Evolutionary conservation across 2,888 invertebrate genomes (phyloP).

Genomic region (Serripes groenlandicus): DNA sequence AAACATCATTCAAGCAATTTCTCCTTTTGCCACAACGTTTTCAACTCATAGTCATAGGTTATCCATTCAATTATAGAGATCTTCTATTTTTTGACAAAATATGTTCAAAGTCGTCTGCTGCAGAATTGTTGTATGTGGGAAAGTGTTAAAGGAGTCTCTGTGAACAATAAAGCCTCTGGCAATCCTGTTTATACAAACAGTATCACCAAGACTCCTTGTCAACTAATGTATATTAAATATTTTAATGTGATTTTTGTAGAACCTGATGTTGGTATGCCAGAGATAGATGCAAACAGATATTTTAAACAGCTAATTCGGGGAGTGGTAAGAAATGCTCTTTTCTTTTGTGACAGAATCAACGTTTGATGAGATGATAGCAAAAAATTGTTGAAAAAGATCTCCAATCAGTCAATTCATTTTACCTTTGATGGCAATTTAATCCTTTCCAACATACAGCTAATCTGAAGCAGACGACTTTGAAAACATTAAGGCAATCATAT

Average conservation of each 20-base stretch:
- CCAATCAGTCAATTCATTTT: background rate
- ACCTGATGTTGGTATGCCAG: slow-evolving; percentile 96
- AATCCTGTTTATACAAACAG: no score
- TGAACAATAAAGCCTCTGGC: no score
- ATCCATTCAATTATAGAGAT: no score
- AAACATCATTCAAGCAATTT: no score
- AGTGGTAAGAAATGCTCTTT: slow-evolving; percentile 87
- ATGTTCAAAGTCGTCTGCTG: no score
- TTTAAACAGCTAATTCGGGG: slow-evolving; percentile 95
- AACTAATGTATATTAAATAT: background rate
- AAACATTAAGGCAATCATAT: background rate
- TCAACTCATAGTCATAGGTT: no score
- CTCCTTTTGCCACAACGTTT: no score
- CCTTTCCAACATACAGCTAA: background rate
- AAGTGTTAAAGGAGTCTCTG: no score
- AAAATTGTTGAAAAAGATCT: background rate
- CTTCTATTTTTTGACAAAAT: no score
- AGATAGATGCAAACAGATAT: slow-evolving; percentile 93
- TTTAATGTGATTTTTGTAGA: slow-evolving; percentile 88
- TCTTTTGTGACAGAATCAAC: background rate
- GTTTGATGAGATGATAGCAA: background rate
- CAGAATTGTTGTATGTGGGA: no score
- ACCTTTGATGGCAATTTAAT: background rate
- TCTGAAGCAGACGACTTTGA: background rate
- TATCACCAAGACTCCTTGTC: background rate